Conservation (phyloP, 2,113 vertebrate genomes). For the Empidonax traillii region DNA sequence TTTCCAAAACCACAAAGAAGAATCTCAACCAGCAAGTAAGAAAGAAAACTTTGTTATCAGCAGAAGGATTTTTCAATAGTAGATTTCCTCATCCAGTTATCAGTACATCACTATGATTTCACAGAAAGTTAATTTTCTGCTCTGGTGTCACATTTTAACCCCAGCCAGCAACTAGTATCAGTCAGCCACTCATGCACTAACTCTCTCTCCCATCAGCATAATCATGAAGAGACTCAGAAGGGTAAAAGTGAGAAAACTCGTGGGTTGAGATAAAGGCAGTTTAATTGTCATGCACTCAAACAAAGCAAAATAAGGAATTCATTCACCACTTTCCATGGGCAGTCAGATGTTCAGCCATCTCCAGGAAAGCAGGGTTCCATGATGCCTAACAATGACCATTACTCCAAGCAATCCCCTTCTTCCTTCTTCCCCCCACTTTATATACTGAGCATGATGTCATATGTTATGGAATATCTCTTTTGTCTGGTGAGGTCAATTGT, state of each 20-base stretch:
- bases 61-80: background rate
- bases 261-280: background rate
- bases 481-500: background rate
- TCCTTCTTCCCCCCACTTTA: background rate
- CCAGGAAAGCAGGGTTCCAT: background rate
- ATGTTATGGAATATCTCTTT: background rate
- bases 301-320: background rate
- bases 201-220: background rate
- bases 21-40: background rate
- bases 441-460: background rate
- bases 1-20: background rate
- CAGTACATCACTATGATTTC: background rate
- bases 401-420: background rate
- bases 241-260: too few relatives aligned
- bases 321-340: background rate
- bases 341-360: background rate
- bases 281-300: background rate
- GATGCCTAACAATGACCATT: background rate
- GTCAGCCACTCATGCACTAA: background rate
- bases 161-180: background rate
- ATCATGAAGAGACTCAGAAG: background rate
- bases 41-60: background rate
- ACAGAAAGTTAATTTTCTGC: background rate
- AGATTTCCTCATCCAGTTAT: background rate
- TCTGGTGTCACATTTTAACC: background rate